These are phyloP conservation scores for Blastobasis lacticolella DNA, from an alignment of 2,888 invertebrate genomes.

Conservation along the genomic window DNA sequence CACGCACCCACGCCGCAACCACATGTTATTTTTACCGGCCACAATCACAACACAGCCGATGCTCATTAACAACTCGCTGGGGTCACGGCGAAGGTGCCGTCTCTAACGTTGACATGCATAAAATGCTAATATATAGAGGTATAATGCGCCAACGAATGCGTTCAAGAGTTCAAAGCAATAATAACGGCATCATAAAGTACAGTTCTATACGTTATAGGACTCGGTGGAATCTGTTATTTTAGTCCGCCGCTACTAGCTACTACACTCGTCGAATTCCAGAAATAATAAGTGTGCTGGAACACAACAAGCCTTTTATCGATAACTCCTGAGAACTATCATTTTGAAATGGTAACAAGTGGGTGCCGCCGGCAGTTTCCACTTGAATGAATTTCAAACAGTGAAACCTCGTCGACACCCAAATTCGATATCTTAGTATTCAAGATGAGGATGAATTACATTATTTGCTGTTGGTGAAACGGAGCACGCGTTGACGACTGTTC, in stretches of 20 bases:
- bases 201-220: too few species aligned
- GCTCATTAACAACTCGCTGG: too few species aligned
- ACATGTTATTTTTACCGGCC: constrained; percentile 47
- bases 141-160: background rate
- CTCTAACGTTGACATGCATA: too few species aligned
- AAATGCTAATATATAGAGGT: too few species aligned
- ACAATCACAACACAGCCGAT: constrained; percentile 3
- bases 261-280: too few species aligned
- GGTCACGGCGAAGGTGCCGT: too few species aligned
- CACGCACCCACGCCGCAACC: constrained; percentile 31
- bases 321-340: too few species aligned
- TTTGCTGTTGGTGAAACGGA: constrained; percentile 22
- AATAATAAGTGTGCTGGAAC: too few species aligned
- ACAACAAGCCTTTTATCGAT: too few species aligned
- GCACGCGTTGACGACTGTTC: constrained; percentile 23
- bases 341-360: background rate
- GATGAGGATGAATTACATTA: constrained; percentile 25
- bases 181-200: background rate
- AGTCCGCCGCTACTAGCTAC: too few species aligned
- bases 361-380: constrained; percentile 23
- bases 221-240: too few species aligned
- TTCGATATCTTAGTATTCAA: constrained; percentile 36
- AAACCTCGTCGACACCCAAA: constrained; percentile 30
- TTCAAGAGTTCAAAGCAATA: too few species aligned
- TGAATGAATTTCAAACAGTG: constrained; percentile 28